Evolutionary conservation across 2,113 vertebrate species (phyloP), one percentile per base, ranked within the genome.

Genomic region (Monarcha castaneiventris): DNA sequence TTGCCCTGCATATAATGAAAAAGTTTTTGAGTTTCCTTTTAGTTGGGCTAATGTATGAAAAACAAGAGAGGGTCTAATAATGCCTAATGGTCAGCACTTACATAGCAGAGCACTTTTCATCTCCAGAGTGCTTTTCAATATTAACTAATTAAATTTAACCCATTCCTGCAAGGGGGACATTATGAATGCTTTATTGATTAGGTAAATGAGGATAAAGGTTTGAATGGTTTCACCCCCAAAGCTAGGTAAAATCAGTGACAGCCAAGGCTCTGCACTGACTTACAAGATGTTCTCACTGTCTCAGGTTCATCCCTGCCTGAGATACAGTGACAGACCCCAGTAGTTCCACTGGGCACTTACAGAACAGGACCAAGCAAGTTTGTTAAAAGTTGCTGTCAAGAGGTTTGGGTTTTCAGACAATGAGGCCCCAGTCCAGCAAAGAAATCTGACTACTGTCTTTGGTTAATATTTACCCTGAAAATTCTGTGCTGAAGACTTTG

Each of bases 61-160:
- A 95, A 30, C 59, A 86, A 84, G 73, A 86, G 52, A 64, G 16
- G 41, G 86, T 18, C 22, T 78, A 84, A 82, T 89, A 82, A 71
- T 35, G 39, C 43, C 33, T 76, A 77, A 90, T 81, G 71, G 46
- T 83, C 55, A 90, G 76, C 64, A 72, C 46, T 89, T 52, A 41
- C 25, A 64, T 6, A 78, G 64, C 32, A 75, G 61, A 94, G n/a
- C 49, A 68, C 56, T 89, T 93, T 90, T 88, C 68, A 86, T 88
- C n/a, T 92, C 54, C 61, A 74, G 37, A 95, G 64, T 84, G 76
- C 64, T 94, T 92, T 89, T 64, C 56, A 77, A 62, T 81, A 96
- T 95, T 76, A 93, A 80, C 39, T 94, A 68, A 92, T 77, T 64
- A 84, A 94, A 85, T 89, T 95, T 95, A 96, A 93, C 90, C 64